Evolutionary conservation across 2,113 vertebrate species (phyloP), one percentile per base, ranked within the genome.

Genomic region (Cygnus atratus): DNA sequence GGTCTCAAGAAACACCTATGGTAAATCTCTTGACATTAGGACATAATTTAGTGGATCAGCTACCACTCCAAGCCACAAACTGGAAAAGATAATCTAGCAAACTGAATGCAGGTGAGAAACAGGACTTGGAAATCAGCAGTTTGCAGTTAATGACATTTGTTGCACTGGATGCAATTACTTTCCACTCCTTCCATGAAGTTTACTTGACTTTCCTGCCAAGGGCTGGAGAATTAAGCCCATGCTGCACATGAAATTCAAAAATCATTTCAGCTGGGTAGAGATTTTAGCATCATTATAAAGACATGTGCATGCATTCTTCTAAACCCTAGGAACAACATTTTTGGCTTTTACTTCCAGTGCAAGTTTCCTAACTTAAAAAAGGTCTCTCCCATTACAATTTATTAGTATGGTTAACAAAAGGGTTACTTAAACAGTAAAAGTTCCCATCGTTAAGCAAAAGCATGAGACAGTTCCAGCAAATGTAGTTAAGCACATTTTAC

Each of bases 141-240:
- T 68, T 90, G 84, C 65, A 89, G 76, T 57, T 95, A 92, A 95
- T 83, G 79, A 90, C 80, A 90, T 96, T 94, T 90, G 58, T 33
- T 90, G 92, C 77, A 88, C 58, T 62, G 73, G 24, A 80, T 91
- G 81, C 91, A 92, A 62, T 80, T 79, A 71, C 50, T 89, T 95
- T 44, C 94, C 67, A 72, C 63, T 92, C 86, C 52, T 35, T 37
- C 57, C 84, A 74, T 57, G 58, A 77, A 77, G 78, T 92, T 93
- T 76, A 68, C 48, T 88, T 14, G 3, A 24, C 37, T 71, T 61
- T 72, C 41, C 72, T 94, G 68, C 77, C 76, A 50, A 43, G 28
- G 26, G 48, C 4, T 91, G 63, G 31, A 25, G 52, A 85, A 62
- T 26, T 55, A 39, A 41, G 78, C 55, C 37, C 85, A 41, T 1